A percentile compares a stretch with the other conserved stretches of the same genome.
phyloP scores from a whole-genome alignment of 2,797 vertebrate species.

The Sebastolobus altivelis region DNA sequence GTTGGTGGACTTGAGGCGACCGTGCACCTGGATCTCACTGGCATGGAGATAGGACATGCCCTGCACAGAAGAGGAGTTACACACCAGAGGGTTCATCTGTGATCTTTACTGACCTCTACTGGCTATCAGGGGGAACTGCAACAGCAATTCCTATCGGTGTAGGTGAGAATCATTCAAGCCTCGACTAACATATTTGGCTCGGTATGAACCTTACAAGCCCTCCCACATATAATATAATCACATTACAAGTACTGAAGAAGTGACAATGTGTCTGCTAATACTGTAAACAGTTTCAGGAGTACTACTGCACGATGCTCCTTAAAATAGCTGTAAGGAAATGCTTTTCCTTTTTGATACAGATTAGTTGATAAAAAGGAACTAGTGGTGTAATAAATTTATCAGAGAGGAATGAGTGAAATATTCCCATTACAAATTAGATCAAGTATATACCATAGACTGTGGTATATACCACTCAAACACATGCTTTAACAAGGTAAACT shows the following conservation, averaged over 20 bases:
- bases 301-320: not conserved
- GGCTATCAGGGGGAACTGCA: conserved; percentile 16
- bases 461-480: no score
- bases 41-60: conserved; percentile 98
- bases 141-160: no score
- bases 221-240: not conserved
- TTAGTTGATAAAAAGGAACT: not conserved
- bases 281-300: not conserved
- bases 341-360: not conserved
- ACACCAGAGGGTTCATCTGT: not conserved
- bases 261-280: not conserved
- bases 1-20: conserved; percentile 96
- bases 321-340: not conserved
- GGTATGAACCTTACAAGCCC: not conserved
- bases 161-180: not conserved
- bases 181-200: not conserved
- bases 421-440: not conserved
- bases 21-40: conserved; percentile 94
- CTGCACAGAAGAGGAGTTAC: conserved; percentile 75
- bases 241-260: not conserved
- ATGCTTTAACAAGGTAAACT: no score
- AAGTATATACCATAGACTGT: not conserved
- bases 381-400: not conserved
- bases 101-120: conserved; percentile 34
- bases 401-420: not conserved